Evolutionary conservation across 1,140 invertebrate species (phyloP).

Genomic region (Drosophila navojoa): DNA sequence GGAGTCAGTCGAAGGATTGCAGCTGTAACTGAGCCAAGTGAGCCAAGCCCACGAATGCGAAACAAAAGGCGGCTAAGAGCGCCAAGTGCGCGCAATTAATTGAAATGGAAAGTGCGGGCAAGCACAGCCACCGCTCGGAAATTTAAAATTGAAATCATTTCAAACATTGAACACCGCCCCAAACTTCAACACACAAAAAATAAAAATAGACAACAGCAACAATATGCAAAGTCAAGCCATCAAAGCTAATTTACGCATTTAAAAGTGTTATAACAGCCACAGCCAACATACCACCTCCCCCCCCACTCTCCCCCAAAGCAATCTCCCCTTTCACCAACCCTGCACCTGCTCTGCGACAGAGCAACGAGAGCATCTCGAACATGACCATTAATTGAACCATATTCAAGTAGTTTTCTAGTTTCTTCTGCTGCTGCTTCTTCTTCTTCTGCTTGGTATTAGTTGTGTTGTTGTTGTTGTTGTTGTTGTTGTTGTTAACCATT

Average conservation of each 20-base stretch:
- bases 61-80: slow-evolving; percentile 26
- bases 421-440: no score
- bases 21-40: background rate
- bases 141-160: slow-evolving; percentile 72
- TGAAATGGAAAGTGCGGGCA: slow-evolving; percentile 34
- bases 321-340: no score
- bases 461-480: slow-evolving; percentile 9
- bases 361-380: slow-evolving; percentile 32
- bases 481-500: slow-evolving; percentile 49
- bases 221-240: slow-evolving; percentile 29
- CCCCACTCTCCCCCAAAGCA: background rate
- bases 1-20: slow-evolving; percentile 32
- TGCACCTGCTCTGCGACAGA: slow-evolving; percentile 14
- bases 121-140: slow-evolving; percentile 8
- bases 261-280: slow-evolving; percentile 69
- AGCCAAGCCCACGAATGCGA: slow-evolving; percentile 25
- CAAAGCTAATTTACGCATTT: slow-evolving; percentile 68
- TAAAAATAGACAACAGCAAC: slow-evolving; percentile 9
- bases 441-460: no score
- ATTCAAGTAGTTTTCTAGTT: slow-evolving; percentile 20
- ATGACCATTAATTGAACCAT: slow-evolving; percentile 56
- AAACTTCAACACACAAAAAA: slow-evolving; percentile 33
- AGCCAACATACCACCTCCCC: slow-evolving; percentile 7
- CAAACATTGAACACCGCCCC: slow-evolving; percentile 56
- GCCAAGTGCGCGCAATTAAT: slow-evolving; percentile 50